Evolutionary conservation across 2,888 invertebrate genomes (phyloP).

Genomic region (Macrophya alboannulata): DNA sequence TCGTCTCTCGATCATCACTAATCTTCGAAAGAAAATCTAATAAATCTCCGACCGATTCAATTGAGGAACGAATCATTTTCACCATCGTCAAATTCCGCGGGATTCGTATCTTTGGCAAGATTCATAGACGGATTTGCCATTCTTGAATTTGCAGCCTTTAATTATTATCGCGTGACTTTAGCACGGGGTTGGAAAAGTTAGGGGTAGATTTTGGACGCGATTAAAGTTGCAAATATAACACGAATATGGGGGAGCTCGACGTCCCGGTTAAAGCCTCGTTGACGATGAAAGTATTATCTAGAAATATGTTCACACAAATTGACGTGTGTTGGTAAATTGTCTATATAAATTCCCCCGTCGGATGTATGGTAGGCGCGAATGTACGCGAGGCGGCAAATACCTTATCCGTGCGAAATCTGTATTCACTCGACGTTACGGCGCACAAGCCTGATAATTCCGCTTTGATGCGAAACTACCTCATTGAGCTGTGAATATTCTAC

Average conservation of each 20-base stretch:
- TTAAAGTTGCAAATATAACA: constrained; percentile 2
- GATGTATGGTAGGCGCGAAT: constrained; percentile 28
- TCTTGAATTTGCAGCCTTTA: neutral
- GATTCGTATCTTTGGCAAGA: neutral
- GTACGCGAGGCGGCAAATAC: constrained; percentile 42
- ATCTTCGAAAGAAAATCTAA: neutral
- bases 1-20: neutral
- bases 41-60: neutral
- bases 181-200: neutral
- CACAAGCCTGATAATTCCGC: constrained; percentile 56
- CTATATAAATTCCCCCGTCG: constrained; percentile 22
- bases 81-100: neutral
- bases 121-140: neutral
- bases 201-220: neutral
- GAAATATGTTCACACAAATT: constrained; percentile 24
- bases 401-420: constrained; percentile 55
- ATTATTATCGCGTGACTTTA: constrained; percentile 33
- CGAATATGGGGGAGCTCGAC: neutral
- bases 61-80: neutral
- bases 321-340: constrained; percentile 13
- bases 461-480: constrained; percentile 56
- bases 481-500: constrained; percentile 55
- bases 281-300: constrained; percentile 30
- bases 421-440: constrained; percentile 46
- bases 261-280: constrained; percentile 32